A percentile compares a stretch with the other conserved stretches of the same genome.
Conservation (phyloP, 2,113 vertebrate genomes). For the Neolamprologus ventralis region DNA sequence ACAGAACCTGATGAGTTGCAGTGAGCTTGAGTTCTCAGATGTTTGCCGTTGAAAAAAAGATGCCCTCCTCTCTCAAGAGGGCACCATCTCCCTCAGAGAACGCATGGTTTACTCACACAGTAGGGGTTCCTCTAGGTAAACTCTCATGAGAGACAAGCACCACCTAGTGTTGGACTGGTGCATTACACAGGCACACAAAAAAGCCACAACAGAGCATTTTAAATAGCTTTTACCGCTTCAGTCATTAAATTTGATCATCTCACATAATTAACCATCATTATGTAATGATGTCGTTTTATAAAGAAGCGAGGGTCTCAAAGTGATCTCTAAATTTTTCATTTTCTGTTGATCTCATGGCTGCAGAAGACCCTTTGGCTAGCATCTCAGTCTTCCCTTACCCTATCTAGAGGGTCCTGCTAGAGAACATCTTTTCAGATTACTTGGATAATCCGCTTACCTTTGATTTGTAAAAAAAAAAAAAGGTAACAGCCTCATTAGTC, state of each 20-base stretch:
- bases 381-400: background rate
- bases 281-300: background rate
- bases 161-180: conserved; percentile 54
- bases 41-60: conserved; percentile 31
- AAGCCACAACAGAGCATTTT: background rate
- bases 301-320: background rate
- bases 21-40: background rate
- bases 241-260: background rate
- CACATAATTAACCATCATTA: background rate
- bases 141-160: conserved; percentile 56
- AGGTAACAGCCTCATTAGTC: conserved; percentile 46
- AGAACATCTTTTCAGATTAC: background rate
- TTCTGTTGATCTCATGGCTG: background rate
- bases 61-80: conserved; percentile 36
- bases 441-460: background rate
- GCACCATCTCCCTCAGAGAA: conserved; percentile 7
- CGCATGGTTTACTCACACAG: conserved; percentile 20
- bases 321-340: background rate
- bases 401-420: background rate
- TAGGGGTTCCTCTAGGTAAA: background rate
- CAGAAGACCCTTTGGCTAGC: background rate
- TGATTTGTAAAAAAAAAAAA: conserved; percentile 8
- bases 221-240: background rate
- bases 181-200: background rate
- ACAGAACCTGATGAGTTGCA: background rate